Evolutionary conservation across 2,888 invertebrate genomes (phyloP).

Genomic region (Autographa pulchrina): DNA sequence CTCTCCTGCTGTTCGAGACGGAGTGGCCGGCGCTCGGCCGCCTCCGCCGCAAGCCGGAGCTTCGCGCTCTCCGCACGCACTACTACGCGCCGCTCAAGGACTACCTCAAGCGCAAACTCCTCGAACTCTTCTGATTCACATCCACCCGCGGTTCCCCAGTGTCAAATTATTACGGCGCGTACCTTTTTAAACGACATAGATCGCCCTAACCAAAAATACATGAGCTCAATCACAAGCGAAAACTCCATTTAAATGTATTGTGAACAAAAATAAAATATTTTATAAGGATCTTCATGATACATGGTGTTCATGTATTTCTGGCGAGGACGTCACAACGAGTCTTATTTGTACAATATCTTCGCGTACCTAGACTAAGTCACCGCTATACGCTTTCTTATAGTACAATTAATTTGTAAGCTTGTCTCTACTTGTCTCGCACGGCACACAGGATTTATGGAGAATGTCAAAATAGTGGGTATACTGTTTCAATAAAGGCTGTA

Average conservation of each 20-base stretch:
- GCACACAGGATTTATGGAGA: constrained; percentile 61
- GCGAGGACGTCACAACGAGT: constrained; percentile 35
- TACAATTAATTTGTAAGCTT: constrained; percentile 77
- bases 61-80: constrained; percentile 92
- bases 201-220: constrained; percentile 24
- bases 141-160: constrained; percentile 67
- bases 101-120: constrained; percentile 91
- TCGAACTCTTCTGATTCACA: constrained; percentile 90
- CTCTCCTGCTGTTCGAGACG: constrained; percentile 93
- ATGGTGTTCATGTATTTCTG: constrained; percentile 29
- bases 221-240: not conserved
- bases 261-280: constrained; percentile 20
- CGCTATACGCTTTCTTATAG: constrained; percentile 76
- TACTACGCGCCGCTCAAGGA: constrained; percentile 96
- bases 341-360: constrained; percentile 55
- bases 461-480: not conserved
- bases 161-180: constrained; percentile 77
- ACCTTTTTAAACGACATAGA: constrained; percentile 62
- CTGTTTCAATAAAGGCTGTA: not conserved
- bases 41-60: constrained; percentile 93
- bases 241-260: not conserved
- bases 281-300: constrained; percentile 20
- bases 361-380: constrained; percentile 69
- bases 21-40: constrained; percentile 92
- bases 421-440: constrained; percentile 61